A percentile compares a stretch with the other conserved stretches of the same genome.
These are phyloP conservation scores for Acanthisitta chloris DNA, from an alignment of 2,113 vertebrate genomes.

Conservation along the genomic window DNA sequence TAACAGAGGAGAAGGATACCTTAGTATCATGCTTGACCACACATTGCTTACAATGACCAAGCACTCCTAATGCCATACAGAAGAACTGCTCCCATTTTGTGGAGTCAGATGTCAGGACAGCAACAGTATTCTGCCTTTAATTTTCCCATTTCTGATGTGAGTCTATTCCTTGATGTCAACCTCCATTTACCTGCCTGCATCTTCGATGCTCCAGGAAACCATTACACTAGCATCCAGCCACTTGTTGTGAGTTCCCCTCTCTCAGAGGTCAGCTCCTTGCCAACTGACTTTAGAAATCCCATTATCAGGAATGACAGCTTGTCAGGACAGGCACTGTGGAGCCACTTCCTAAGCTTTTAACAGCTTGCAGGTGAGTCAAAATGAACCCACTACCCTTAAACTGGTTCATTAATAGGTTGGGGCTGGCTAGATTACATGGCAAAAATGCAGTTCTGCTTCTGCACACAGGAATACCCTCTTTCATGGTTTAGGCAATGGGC, in stretches of 20 bases:
- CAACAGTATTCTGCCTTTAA: background rate
- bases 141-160: background rate
- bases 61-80: background rate
- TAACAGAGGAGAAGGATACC: background rate
- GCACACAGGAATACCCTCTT: background rate
- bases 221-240: background rate
- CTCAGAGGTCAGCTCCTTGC: background rate
- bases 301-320: background rate
- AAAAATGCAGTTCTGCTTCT: background rate
- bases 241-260: background rate
- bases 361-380: background rate
- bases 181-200: background rate
- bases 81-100: background rate
- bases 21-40: background rate
- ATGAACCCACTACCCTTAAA: background rate
- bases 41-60: fast-evolving
- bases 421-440: background rate
- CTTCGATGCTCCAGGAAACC: background rate
- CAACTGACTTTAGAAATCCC: background rate
- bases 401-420: background rate
- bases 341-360: background rate
- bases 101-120: background rate
- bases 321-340: background rate
- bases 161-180: background rate
- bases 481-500: background rate